A percentile compares a stretch with the other conserved stretches of the same genome.
Conservation (phyloP, 2,113 vertebrate species). For the Candoia aspera region DNA sequence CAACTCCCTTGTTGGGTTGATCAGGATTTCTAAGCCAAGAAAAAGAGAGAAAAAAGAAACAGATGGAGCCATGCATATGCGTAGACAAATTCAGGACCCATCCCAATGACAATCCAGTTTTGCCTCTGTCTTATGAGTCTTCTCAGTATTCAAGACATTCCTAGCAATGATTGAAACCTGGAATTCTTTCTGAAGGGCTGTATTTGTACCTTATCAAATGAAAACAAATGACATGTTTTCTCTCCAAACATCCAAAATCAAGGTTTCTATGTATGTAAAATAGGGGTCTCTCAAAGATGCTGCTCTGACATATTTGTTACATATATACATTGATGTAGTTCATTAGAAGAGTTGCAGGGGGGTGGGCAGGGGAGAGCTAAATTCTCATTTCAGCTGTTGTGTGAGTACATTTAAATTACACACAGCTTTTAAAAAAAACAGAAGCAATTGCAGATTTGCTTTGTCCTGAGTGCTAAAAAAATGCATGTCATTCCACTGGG, state of each 20-base stretch:
- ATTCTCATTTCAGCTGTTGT: conserved; percentile 57
- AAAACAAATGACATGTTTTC: conserved; percentile 58
- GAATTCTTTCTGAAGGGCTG: conserved; percentile 60
- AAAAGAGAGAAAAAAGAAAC: conserved; percentile 71
- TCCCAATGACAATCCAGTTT: conserved; percentile 69
- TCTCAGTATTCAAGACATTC: conserved; percentile 72
- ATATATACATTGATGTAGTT: conserved; percentile 11
- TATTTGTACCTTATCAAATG: conserved; percentile 40
- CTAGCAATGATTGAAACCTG: conserved; percentile 60
- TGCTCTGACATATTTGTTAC: conserved; percentile 15
- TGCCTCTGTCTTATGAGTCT: conserved; percentile 62
- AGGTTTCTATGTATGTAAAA: background rate
- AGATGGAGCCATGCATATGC: conserved; percentile 76
- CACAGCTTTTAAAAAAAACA: conserved; percentile 43
- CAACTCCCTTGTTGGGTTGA: conserved; percentile 73
- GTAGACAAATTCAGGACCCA: conserved; percentile 72
- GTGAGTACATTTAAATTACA: conserved; percentile 49
- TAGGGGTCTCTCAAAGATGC: background rate
- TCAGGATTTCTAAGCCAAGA: conserved; percentile 76
- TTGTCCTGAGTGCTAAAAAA: conserved; percentile 50
- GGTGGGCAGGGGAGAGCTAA: background rate
- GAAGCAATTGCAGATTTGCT: conserved; percentile 59
- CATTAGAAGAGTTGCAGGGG: background rate
- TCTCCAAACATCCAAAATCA: conserved; percentile 41
- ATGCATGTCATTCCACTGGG: conserved; percentile 59